phyloP scores from a whole-genome alignment of 1,140 invertebrate genomes.

The Coenobita brevimanus region DNA sequence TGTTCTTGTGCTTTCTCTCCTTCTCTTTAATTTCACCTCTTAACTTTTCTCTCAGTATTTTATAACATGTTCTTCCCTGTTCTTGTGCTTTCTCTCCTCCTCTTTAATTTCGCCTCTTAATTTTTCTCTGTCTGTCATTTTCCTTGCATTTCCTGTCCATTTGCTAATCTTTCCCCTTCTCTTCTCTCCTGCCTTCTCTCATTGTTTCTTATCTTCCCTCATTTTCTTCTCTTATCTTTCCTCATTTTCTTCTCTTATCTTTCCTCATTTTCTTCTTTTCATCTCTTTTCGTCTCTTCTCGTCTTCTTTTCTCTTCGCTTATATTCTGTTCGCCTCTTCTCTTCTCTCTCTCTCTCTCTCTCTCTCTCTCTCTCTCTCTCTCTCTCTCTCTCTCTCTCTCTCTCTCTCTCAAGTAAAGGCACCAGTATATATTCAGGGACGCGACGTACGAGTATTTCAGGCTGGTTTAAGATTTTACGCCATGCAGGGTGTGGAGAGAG shows the following conservation, averaged over 20 bases:
- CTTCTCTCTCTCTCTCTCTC: too few species aligned
- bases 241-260: neutral
- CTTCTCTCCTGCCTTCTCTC: neutral
- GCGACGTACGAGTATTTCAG: too few species aligned
- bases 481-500: too few species aligned
- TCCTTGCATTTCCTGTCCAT: too few species aligned
- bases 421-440: too few species aligned
- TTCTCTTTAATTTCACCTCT: neutral
- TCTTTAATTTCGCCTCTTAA: too few species aligned
- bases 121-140: too few species aligned
- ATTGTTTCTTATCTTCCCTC: neutral
- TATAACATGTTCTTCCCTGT: neutral
- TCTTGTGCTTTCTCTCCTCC: neutral
- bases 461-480: too few species aligned
- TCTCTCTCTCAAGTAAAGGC: too few species aligned
- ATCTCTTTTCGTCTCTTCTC: neutral
- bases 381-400: neutral
- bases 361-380: neutral
- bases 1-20: neutral
- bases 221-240: neutral
- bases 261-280: neutral
- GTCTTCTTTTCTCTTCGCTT: neutral
- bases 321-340: neutral
- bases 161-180: neutral
- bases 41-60: too few species aligned